Evolutionary conservation across 2,113 vertebrate species (phyloP), one percentile per base, ranked within the genome.

Genomic region (Myocastor coypus): DNA sequence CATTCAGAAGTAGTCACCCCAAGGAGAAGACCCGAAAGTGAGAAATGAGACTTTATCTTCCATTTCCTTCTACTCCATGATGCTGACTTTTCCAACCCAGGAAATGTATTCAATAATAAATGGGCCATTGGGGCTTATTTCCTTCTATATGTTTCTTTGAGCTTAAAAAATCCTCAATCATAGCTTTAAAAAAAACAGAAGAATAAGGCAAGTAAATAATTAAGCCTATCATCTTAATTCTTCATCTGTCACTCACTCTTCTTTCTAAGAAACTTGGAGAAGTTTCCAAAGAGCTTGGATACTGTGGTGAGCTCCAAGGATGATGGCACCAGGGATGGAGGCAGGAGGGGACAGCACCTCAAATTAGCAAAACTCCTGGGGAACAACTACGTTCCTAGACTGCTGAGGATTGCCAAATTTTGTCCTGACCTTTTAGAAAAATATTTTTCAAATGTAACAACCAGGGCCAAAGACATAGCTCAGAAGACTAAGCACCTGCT

Each of bases 81-180:
- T 0, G 52, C 63, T 83, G 80, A 84, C 55, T 82, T 92, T 77
- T 71, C 77, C 82, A 95, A 68, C 37, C 71, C 86, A 55, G 9
- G 61, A 96, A 63, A 95, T 66, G 4, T 64, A 66, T 50, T 87
- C 52, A 61, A 52, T 92, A 85, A 88, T 92, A 92, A 69, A 88
- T 46, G 59, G 52, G 30, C 20, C 71, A 83, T 63, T 52, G 1
- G 73, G 78, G 7, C 5, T 78, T 93, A 81, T 78, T 85, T 88
- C 91, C 52, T 92, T 59, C 71, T 94, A 46, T 87, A 26, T 61
- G 55, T 20, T 81, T 87, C 83, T 55, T 14, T 50, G 20, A 46
- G 5, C 52, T 87, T 59, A 82, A 93, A 93, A 91, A 92, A 64
- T 16, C 1, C 61, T 82, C 46, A 9, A 50, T 95, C 42, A 83